Percentiles rank a stretch among this genome's conserved stretches.
Evolutionary conservation across 2,888 invertebrate genomes (phyloP).

Genomic region (Philereme transversata): DNA sequence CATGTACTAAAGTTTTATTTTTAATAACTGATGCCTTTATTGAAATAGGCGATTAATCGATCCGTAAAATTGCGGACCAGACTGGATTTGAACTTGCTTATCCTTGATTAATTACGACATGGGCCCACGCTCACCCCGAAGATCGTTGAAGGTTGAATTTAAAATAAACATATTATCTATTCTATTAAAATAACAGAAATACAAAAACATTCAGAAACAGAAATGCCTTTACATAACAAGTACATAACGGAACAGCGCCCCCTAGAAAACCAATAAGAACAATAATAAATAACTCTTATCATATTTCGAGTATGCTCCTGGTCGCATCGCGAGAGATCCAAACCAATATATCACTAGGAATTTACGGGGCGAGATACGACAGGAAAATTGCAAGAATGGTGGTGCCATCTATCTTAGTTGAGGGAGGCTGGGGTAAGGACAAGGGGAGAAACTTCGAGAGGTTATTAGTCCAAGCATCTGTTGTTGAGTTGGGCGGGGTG

Average conservation of each 20-base stretch:
- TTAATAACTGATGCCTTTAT: too few relatives aligned
- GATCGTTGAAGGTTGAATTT: too few relatives aligned
- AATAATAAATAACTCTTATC: constrained; percentile 85
- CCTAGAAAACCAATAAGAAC: constrained; percentile 83
- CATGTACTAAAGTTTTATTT: too few relatives aligned
- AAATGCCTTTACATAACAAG: constrained; percentile 59
- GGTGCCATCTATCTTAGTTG: constrained; percentile 95
- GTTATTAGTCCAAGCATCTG: constrained; percentile 86
- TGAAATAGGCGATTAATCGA: too few relatives aligned
- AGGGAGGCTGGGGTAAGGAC: constrained; percentile 69
- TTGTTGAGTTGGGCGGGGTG: constrained; percentile 81
- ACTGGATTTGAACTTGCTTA: too few relatives aligned
- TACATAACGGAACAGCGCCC: constrained; percentile 59
- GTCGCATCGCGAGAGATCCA: constrained; percentile 84
- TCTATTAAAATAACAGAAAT: too few relatives aligned
- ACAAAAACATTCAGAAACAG: constrained; percentile 32
- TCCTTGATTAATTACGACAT: too few relatives aligned
- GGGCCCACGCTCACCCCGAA: too few relatives aligned
- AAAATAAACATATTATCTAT: too few relatives aligned
- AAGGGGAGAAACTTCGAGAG: constrained; percentile 83
- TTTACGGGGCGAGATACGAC: constrained; percentile 96
- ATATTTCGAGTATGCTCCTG: constrained; percentile 85
- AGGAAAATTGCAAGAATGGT: constrained; percentile 97
- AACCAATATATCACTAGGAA: constrained; percentile 92
- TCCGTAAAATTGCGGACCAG: too few relatives aligned